Evolutionary conservation across 1,140 invertebrate genomes (phyloP), one percentile per base, ranked within the genome.

Genomic region (Caerostris extrusa): DNA sequence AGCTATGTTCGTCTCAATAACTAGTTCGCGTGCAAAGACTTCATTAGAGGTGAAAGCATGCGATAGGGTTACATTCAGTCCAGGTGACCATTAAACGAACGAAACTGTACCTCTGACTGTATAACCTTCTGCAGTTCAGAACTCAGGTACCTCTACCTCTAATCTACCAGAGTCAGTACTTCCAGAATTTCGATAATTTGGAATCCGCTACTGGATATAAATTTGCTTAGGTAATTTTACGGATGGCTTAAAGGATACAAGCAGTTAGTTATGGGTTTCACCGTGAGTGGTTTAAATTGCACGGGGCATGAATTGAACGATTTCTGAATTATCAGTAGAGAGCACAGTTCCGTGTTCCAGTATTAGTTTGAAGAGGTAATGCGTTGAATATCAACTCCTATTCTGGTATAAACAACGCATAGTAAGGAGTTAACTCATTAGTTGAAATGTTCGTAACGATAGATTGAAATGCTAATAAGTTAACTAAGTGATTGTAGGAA

Each of bases 201-300:
- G 50, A 77, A 77, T 77, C 34, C 34, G 53, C 34, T 34, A 77
- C 34, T 50, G 34, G 71, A 77, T 77, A 19, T 77, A 77, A 77
- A 77, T 77, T 77, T 77, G 71, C 71, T 77, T 77, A 77, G 34
- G 71, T 77, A 77, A 77, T 77, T 77, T 77, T 53, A 77, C 71
- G 71, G 71, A 77, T 77, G 71, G 71, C 50, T 77, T 77, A 50
- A 67, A 77, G 71, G 71, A 50, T 77, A 77, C 50, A 34, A 53
- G 71, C 34, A 53, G 34, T 77, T 77, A 50, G 8, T 77, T 77
- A 77, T 77, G 71, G 61, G 71, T 77, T 77, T 77, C 8, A 77
- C 71, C 14, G 34, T 77, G 71, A 77, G 71, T 12, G 71, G 34
- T 77, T 50, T 77, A 53, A 4, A 7, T n/a, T n/a, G n/a, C 71